A percentile compares a stretch with the other conserved stretches of the same genome.
These are phyloP conservation scores for Sialis fuliginosa DNA, from an alignment of 2,888 invertebrate genomes.

Conservation along the genomic window DNA sequence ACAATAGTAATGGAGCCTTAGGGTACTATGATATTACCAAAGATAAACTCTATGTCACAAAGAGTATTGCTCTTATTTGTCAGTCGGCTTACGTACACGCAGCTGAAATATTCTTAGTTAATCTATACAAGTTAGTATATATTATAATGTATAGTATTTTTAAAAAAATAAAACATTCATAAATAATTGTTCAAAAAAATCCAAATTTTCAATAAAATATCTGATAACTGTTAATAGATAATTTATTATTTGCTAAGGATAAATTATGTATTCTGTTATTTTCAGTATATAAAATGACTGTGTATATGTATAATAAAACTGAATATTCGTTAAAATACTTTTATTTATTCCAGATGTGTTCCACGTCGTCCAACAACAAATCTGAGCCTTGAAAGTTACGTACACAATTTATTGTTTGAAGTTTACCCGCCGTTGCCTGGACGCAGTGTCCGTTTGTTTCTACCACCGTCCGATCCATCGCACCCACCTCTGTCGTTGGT, in stretches of 20 bases:
- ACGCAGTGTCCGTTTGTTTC: conserved; percentile 62
- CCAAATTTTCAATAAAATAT: too few relatives aligned
- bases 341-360: conserved; percentile 38
- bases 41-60: conserved; percentile 89
- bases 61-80: conserved; percentile 84
- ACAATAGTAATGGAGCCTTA: conserved; percentile 56
- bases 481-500: conserved; percentile 46
- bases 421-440: conserved; percentile 81
- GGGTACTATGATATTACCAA: conserved; percentile 85
- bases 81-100: conserved; percentile 82
- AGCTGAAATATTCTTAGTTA: conserved; percentile 69
- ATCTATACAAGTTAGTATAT: conserved; percentile 57
- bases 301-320: too few relatives aligned
- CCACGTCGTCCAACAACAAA: conserved; percentile 59
- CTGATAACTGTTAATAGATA: too few relatives aligned
- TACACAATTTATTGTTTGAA: conserved; percentile 89
- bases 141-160: background rate
- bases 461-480: conserved; percentile 52
- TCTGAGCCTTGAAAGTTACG: conserved; percentile 79
- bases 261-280: too few relatives aligned
- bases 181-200: too few relatives aligned
- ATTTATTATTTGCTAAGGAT: too few relatives aligned
- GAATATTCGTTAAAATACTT: too few relatives aligned
- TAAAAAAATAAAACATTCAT: too few relatives aligned
- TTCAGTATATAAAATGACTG: too few relatives aligned